Conservation (phyloP, 2,113 vertebrate genomes). For the Azemiops feae region DNA sequence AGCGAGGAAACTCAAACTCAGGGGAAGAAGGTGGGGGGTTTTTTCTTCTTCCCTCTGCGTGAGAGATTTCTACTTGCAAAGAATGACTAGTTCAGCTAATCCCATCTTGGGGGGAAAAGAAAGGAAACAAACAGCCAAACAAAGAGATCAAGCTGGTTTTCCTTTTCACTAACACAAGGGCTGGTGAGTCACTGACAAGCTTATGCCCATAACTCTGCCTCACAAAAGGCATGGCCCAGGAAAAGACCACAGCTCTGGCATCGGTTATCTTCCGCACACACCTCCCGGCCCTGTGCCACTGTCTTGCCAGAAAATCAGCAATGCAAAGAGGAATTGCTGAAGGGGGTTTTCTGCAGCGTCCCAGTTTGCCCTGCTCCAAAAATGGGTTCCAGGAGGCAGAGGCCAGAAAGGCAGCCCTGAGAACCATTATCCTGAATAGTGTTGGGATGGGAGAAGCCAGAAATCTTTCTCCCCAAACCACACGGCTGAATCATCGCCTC, state of each 20-base stretch:
- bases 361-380: not conserved
- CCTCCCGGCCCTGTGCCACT: not conserved
- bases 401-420: not conserved
- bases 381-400: not conserved
- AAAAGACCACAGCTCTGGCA: not conserved
- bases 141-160: not conserved
- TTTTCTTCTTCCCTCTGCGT: not conserved
- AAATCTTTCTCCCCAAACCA: not conserved
- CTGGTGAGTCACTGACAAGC: not conserved
- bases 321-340: not conserved
- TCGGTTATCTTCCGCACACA: not conserved
- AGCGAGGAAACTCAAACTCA: not conserved
- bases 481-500: not conserved
- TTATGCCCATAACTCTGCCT: not conserved
- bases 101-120: not conserved
- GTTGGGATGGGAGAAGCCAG: not conserved
- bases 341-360: not conserved
- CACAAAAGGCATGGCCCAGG: not conserved
- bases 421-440: not conserved
- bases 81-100: not conserved
- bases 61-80: not conserved
- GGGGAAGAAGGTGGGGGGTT: not conserved
- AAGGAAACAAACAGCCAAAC: not conserved
- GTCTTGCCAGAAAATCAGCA: not conserved
- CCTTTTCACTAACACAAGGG: not conserved